Conservation (phyloP, 2,113 vertebrate species). For the Pipa parva region DNA sequence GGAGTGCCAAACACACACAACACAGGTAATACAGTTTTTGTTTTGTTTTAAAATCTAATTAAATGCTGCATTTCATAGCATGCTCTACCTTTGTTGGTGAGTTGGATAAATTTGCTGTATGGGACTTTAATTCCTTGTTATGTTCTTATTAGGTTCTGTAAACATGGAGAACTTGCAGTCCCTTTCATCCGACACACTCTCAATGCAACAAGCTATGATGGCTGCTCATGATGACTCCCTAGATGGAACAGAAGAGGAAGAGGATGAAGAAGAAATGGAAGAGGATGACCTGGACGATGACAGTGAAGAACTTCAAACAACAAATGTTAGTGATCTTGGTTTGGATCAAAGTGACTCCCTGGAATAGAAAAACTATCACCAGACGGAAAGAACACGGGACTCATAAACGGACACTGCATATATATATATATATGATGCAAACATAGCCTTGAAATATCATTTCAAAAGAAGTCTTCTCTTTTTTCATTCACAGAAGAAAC, state of each 20-base stretch:
- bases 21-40: too few relatives aligned
- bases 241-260: constrained; percentile 86
- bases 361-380: constrained; percentile 61
- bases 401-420: neutral
- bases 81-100: too few relatives aligned
- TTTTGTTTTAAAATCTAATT: too few relatives aligned
- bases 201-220: constrained; percentile 97
- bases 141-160: constrained; percentile 68
- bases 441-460: neutral
- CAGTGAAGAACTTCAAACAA: constrained; percentile 64
- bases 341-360: constrained; percentile 91
- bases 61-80: too few relatives aligned
- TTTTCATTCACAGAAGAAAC: neutral
- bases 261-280: constrained; percentile 75
- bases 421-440: neutral
- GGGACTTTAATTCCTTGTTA: too few relatives aligned
- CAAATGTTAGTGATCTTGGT: constrained; percentile 72
- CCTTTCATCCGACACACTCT: constrained; percentile 90
- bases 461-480: neutral
- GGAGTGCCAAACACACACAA: too few relatives aligned
- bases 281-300: constrained; percentile 77
- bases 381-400: neutral
- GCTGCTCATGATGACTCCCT: constrained; percentile 86
- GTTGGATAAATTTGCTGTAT: too few relatives aligned
- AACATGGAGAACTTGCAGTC: constrained; percentile 88